These are phyloP conservation scores for Exephanes ischioxanthus DNA, from an alignment of 2,888 invertebrate genomes.

Conservation along the genomic window DNA sequence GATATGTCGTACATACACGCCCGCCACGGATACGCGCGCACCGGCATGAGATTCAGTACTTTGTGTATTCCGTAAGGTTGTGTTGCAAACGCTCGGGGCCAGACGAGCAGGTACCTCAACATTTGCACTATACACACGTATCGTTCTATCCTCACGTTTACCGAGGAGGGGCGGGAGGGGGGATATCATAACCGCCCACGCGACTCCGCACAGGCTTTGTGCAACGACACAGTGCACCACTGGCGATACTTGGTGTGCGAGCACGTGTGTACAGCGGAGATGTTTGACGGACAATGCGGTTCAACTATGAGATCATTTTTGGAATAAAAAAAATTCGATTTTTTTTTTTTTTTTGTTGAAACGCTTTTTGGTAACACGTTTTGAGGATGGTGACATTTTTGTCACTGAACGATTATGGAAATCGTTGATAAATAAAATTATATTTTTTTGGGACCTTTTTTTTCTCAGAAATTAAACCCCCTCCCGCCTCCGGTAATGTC, in stretches of 20 bases:
- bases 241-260: slow-evolving; percentile 31
- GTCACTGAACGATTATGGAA: too few species aligned
- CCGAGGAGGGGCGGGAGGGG: slow-evolving; percentile 57
- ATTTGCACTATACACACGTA: slow-evolving; percentile 13
- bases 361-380: background rate
- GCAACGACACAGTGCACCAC: slow-evolving; percentile 61
- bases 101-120: slow-evolving; percentile 40
- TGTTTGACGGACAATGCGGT: slow-evolving; percentile 21
- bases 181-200: slow-evolving; percentile 74
- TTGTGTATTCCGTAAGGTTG: background rate
- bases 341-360: background rate
- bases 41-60: slow-evolving; percentile 2
- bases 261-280: slow-evolving; percentile 9
- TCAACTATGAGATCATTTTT: background rate
- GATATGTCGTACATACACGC: slow-evolving; percentile 44
- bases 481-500: too few species aligned
- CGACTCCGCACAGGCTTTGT: slow-evolving; percentile 65
- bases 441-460: background rate
- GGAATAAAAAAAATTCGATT: background rate
- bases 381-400: too few species aligned
- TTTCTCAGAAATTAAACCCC: background rate
- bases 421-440: background rate
- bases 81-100: slow-evolving; percentile 20
- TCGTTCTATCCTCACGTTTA: slow-evolving; percentile 46
- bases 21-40: background rate